phyloP scores from a whole-genome alignment of 2,797 vertebrate species.

The Graptemys geographica region DNA sequence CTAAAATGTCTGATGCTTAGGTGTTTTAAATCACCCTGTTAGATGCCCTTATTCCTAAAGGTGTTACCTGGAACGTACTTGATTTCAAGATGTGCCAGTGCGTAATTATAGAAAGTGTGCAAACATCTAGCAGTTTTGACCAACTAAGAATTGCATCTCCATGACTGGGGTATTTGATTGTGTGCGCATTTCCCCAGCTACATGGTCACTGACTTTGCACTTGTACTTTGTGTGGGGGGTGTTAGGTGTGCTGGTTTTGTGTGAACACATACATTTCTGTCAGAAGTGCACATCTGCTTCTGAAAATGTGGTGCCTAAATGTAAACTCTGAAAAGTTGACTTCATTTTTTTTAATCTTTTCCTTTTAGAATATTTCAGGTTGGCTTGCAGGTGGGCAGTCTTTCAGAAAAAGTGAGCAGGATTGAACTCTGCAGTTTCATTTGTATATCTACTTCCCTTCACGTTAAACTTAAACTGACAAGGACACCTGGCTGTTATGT shows the following conservation, averaged over 20 bases:
- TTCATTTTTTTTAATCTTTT: not conserved
- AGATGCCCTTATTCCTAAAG: not conserved
- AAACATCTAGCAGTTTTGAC: not conserved
- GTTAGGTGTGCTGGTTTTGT: fast-evolving
- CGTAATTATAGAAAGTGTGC: not conserved
- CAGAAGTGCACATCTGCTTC: not conserved
- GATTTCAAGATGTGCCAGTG: not conserved
- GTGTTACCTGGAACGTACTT: not conserved
- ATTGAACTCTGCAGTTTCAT: not conserved
- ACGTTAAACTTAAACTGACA: not conserved
- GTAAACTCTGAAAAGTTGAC: not conserved
- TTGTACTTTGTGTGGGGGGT: not conserved
- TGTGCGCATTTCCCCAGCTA: not conserved
- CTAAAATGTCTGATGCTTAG: not conserved
- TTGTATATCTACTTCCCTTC: not conserved
- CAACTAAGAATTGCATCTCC: not conserved
- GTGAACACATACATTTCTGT: not conserved
- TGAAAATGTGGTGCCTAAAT: not conserved
- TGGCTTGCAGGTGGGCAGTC: not conserved
- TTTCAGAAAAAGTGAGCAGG: not conserved
- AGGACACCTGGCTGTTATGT: fast-evolving
- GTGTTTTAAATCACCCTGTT: not conserved
- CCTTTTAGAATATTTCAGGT: not conserved
- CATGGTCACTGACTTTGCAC: not conserved
- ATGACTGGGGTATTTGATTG: not conserved